Conservation (phyloP, 2,113 vertebrate species). For the Neogale vison region DNA sequence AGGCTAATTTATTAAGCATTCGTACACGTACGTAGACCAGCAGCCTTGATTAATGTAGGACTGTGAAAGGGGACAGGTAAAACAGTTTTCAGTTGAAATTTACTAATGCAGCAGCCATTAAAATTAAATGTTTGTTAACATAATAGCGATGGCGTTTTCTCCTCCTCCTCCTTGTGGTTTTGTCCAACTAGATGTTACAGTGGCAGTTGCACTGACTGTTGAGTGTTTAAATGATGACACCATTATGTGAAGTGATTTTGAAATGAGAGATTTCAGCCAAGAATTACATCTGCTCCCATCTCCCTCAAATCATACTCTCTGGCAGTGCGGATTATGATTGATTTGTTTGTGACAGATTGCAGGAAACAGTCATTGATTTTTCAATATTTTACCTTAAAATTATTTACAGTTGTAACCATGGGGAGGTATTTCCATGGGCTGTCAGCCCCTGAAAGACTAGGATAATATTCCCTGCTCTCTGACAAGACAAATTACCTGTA, state of each 20-base stretch:
- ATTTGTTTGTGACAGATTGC: slow-evolving; percentile 97
- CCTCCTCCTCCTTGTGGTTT: slow-evolving; percentile 83
- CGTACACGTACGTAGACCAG: slow-evolving; percentile 5
- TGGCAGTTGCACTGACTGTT: slow-evolving; percentile 89
- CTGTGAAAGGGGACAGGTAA: slow-evolving; percentile 10
- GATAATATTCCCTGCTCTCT: slow-evolving; percentile 93
- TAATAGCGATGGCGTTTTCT: slow-evolving; percentile 77
- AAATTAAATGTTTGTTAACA: slow-evolving; percentile 85
- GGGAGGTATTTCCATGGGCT: slow-evolving; percentile 91
- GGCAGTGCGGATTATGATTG: slow-evolving; percentile 95
- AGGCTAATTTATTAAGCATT: slow-evolving; percentile 50
- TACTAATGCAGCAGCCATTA: slow-evolving; percentile 75
- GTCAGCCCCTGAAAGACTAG: slow-evolving; percentile 91
- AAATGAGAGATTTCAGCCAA: slow-evolving; percentile 96
- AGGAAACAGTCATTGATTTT: slow-evolving; percentile 99
- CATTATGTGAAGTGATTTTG: slow-evolving; percentile 97
- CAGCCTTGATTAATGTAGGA: slow-evolving; percentile 70
- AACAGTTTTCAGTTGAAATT: slow-evolving; percentile 71
- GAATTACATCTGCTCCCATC: slow-evolving; percentile 91
- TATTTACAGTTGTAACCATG: slow-evolving; percentile 98
- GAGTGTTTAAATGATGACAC: slow-evolving; percentile 99
- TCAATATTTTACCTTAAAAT: slow-evolving; percentile 98
- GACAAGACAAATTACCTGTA: slow-evolving; percentile 98
- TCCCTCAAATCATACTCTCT: slow-evolving; percentile 88
- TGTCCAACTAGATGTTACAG: slow-evolving; percentile 85